A percentile compares a stretch with the other conserved stretches of the same genome.
These are phyloP conservation scores for Hymenochirus boettgeri DNA, from an alignment of 2,113 vertebrate genomes.

Conservation along the genomic window DNA sequence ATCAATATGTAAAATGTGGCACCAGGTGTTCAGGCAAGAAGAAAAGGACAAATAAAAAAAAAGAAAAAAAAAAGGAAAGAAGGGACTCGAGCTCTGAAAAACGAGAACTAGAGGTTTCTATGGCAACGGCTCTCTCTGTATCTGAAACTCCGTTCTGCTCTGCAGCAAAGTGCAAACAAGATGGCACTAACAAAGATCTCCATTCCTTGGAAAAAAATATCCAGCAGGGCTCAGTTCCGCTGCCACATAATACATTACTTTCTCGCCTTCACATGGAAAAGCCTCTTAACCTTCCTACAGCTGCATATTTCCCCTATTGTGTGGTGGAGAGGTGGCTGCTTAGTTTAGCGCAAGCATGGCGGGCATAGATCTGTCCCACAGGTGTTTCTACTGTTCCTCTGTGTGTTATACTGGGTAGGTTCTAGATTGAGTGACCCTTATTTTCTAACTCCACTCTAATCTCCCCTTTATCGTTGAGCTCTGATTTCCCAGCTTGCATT, in stretches of 20 bases:
- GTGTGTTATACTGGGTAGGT: too few relatives aligned
- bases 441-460: too few relatives aligned
- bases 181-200: conserved; percentile 13
- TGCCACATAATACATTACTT: conserved; percentile 21
- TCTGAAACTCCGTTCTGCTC: conserved; percentile 17
- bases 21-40: conserved; percentile 3
- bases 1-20: conserved; percentile 10
- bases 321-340: not conserved
- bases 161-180: conserved; percentile 32
- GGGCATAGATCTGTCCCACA: not conserved
- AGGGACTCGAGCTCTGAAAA: too few relatives aligned
- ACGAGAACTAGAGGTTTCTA: conserved; percentile 27
- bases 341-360: not conserved
- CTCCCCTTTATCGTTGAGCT: too few relatives aligned
- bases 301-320: not conserved
- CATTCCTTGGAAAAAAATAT: not conserved
- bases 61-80: conserved; percentile 10
- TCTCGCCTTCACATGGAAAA: not conserved
- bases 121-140: conserved; percentile 21
- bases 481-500: too few relatives aligned
- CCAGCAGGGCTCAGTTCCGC: conserved; percentile 8
- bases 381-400: too few relatives aligned
- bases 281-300: not conserved
- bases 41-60: not conserved
- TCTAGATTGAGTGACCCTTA: too few relatives aligned